Evolutionary conservation across 2,888 invertebrate genomes (phyloP), one percentile per base, ranked within the genome.

Genomic region (Ennomos quercinarius): DNA sequence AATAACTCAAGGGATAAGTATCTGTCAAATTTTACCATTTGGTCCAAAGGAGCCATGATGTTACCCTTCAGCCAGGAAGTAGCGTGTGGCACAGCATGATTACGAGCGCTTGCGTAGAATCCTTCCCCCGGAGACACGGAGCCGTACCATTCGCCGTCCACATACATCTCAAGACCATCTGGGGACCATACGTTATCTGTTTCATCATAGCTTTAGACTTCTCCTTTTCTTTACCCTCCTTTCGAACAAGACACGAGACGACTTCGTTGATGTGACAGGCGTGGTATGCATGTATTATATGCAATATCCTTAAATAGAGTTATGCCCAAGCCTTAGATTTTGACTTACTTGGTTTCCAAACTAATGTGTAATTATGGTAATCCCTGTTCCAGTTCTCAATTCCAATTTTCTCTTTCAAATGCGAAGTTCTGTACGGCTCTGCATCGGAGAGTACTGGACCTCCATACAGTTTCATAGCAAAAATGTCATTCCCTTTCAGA

Each of bases 311-410:
- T n/a, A n/a, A n/a, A n/a, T n/a, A n/a, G n/a, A 17, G 3, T 17
- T 17, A 17, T 17, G 17, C 17, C 17, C 17, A 17, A 17, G 17
- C 2, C 3, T 17, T 17, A 17, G 17, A 17, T 17, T 2, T 2
- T 35, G 37, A 63, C 70, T 66, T 72, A 93, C 94, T 89, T 66
- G 91, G 93, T 45, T 85, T 94, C 97, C 97, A 97, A 67, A 94
- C 93, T 49, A 96, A 52, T 1, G 93, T 93, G 74, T 95, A 97
- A 5, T 91, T 93, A 76, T 97, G 97, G 80, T 94, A 97, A 17
- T 94, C 93, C 40, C 93, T 89, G 51, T 93, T 94, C 94, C 94
- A 94, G 47, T 83, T 88, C 5, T 87, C 82, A 8, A 87, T 81
- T 8, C 90, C 90, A 5, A 86, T 82, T 59, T 86, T 87, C 63